Evolutionary conservation across 53 echinoderm and acorn worm genomes (phyloP).

Genomic region (Patiria pectinifera): DNA sequence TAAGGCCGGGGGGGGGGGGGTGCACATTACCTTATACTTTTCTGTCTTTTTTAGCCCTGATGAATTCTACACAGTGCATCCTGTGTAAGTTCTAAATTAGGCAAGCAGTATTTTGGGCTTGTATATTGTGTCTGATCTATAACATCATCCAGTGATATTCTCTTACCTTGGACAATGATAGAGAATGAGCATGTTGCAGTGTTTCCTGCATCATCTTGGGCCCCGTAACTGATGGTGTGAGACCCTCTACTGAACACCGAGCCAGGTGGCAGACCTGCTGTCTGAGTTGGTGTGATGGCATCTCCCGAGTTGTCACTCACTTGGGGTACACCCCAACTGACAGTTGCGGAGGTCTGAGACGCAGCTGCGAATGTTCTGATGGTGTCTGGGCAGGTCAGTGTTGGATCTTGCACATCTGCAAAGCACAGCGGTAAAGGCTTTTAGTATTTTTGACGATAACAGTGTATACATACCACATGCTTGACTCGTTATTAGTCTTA

Average conservation of each 20-base stretch:
- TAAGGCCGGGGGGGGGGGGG: too few species aligned
- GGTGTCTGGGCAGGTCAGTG: conserved; percentile 26
- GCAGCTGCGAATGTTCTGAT: conserved; percentile 39
- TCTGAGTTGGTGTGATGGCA: background rate
- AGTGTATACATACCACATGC: too few species aligned
- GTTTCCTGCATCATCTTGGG: conserved; percentile 54
- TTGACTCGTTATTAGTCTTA: too few species aligned
- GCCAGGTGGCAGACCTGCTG: conserved; percentile 43
- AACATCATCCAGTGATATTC: background rate
- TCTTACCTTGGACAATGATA: conserved; percentile 60
- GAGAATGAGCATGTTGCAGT: conserved; percentile 58
- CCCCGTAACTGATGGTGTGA: conserved; percentile 52
- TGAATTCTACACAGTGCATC: too few species aligned
- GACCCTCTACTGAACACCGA: conserved; percentile 34
- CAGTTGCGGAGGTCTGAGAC: conserved; percentile 13
- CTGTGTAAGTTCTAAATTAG: too few species aligned
- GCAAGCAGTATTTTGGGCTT: too few species aligned
- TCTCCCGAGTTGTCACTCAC: conserved; percentile 51
- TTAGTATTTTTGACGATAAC: too few species aligned
- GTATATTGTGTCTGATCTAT: too few species aligned
- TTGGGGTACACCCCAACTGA: conserved; percentile 49
- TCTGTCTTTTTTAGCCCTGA: too few species aligned
- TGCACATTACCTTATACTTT: too few species aligned
- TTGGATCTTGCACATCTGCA: conserved; percentile 42
- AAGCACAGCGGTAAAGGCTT: background rate